Evolutionary conservation across 2,888 invertebrate genomes (phyloP).

Genomic region (Amblyjoppa fuscipennis): DNA sequence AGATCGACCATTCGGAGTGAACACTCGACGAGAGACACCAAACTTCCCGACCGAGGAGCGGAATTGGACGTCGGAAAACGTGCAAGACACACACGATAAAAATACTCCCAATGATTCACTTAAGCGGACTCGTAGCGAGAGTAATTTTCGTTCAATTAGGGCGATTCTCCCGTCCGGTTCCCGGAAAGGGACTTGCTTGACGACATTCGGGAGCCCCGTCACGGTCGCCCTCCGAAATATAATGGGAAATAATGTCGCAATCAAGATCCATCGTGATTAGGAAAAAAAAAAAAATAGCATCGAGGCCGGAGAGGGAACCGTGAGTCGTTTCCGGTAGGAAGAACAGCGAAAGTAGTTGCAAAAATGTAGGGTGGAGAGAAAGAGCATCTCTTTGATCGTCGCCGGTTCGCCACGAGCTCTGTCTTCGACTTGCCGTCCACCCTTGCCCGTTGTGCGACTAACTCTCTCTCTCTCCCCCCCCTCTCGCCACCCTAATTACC

Average conservation of each 20-base stretch:
- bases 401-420: conserved; percentile 8
- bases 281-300: conserved; percentile 6
- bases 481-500: conserved; percentile 53
- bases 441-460: not conserved
- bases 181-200: not conserved
- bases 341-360: conserved; percentile 3
- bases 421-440: conserved; percentile 2
- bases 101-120: conserved; percentile 9
- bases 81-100: not conserved
- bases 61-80: not conserved
- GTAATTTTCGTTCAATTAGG: conserved; percentile 36
- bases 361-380: conserved; percentile 18
- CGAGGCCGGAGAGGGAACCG: not conserved
- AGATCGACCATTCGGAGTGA: not conserved
- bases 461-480: conserved; percentile 4
- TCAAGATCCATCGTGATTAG: conserved; percentile 38
- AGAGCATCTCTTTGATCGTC: conserved; percentile 39
- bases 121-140: not conserved
- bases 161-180: not conserved
- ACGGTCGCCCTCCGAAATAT: not conserved
- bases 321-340: conserved; percentile 6
- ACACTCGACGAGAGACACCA: not conserved
- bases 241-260: conserved; percentile 42
- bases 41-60: not conserved
- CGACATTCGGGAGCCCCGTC: conserved; percentile 4